phyloP scores from a whole-genome alignment of 53 echinoderm and acorn worm genomes.

The Apostichopus leukothele region DNA sequence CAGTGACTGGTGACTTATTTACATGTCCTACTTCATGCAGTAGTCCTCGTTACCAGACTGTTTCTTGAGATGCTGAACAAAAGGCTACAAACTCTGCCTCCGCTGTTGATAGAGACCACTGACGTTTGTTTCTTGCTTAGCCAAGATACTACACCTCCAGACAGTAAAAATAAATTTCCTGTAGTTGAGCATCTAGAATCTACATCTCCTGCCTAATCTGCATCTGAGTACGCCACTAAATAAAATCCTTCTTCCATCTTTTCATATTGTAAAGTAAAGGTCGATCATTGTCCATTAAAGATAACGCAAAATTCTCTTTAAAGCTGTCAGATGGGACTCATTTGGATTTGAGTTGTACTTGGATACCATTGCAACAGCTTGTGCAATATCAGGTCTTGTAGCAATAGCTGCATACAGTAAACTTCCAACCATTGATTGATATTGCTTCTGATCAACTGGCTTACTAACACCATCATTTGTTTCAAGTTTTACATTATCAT shows the following conservation, averaged over 20 bases:
- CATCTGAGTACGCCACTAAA: background rate
- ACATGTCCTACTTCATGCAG: too few relatives aligned
- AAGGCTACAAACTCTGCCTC: too few relatives aligned
- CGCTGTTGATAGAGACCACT: too few relatives aligned
- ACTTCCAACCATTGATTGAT: conserved; percentile 14
- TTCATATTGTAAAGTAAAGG: background rate
- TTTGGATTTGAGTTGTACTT: conserved; percentile 21
- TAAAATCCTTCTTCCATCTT: background rate
- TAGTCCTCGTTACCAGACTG: too few relatives aligned
- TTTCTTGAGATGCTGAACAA: too few relatives aligned
- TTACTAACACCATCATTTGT: background rate
- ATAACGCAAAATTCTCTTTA: background rate
- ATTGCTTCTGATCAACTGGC: background rate
- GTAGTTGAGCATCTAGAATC: too few relatives aligned
- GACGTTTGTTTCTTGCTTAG: too few relatives aligned
- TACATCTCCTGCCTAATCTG: too few relatives aligned
- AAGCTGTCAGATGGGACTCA: background rate
- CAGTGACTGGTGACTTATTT: too few relatives aligned
- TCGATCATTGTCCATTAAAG: background rate
- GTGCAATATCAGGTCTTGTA: background rate
- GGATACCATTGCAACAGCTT: background rate
- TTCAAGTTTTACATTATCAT: conserved; percentile 14
- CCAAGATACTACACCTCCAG: too few relatives aligned
- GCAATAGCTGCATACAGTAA: background rate
- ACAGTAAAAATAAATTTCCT: too few relatives aligned